phyloP scores from a whole-genome alignment of 2,113 vertebrate genomes.

The Lophochroa leadbeateri region DNA sequence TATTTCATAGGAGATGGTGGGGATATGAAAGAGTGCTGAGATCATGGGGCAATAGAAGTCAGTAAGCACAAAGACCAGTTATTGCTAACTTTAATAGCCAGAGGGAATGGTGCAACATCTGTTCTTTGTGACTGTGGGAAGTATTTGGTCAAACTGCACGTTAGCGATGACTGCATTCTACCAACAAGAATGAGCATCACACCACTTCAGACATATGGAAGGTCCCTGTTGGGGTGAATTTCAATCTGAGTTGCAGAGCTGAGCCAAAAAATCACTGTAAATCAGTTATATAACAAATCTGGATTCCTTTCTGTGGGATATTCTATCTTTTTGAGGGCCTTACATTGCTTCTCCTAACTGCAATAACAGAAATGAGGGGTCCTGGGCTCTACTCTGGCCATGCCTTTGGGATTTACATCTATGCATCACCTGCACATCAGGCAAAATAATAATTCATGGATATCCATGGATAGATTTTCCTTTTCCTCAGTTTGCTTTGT shows the following conservation, averaged over 20 bases:
- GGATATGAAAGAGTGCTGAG: neutral
- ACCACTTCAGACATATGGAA: neutral
- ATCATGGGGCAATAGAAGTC: neutral
- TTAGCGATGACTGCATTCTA: neutral
- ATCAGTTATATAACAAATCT: neutral
- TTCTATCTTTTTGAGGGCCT: neutral
- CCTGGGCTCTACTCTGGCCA: neutral
- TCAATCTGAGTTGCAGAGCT: neutral
- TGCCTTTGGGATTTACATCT: neutral
- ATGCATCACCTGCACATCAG: neutral
- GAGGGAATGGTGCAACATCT: slow-evolving; percentile 16
- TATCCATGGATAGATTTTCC: neutral
- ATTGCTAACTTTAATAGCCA: neutral
- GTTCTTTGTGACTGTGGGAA: neutral
- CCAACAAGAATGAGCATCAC: neutral
- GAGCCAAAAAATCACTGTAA: slow-evolving; percentile 10
- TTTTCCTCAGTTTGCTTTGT: neutral
- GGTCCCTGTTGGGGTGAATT: neutral
- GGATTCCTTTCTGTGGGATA: neutral
- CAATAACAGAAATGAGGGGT: neutral
- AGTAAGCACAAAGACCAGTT: neutral
- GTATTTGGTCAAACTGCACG: slow-evolving; percentile 15
- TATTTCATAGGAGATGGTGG: neutral
- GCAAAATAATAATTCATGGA: neutral
- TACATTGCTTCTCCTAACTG: neutral